Evolutionary conservation across 2,797 vertebrate genomes (phyloP).

Genomic region (Sebastes kiyomatsui): DNA sequence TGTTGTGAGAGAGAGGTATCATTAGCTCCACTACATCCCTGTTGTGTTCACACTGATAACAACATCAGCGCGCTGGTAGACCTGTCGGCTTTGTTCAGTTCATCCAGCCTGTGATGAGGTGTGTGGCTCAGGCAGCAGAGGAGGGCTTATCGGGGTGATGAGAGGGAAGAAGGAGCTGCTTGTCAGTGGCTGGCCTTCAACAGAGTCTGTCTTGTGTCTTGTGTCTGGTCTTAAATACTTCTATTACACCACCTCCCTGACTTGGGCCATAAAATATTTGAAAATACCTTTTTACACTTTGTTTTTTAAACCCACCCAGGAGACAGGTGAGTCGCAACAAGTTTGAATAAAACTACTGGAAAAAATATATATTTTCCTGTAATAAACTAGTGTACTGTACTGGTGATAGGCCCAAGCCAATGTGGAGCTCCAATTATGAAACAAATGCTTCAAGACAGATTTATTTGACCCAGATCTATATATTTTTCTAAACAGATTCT

Average conservation of each 20-base stretch:
- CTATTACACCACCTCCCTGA: not conserved
- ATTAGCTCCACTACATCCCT: constrained; percentile 39
- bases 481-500: not conserved
- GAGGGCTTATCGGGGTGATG: constrained; percentile 68
- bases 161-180: constrained; percentile 62
- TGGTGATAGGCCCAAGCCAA: not conserved
- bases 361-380: not conserved
- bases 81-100: constrained; percentile 51
- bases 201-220: constrained; percentile 54
- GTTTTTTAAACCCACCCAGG: not conserved
- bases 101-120: constrained; percentile 50
- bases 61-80: constrained; percentile 29
- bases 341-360: not conserved
- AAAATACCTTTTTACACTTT: not conserved
- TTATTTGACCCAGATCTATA: not conserved
- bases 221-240: constrained; percentile 1
- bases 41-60: constrained; percentile 69
- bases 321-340: not conserved
- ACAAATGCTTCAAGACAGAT: not conserved
- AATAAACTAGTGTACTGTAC: not conserved
- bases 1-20: constrained; percentile 11
- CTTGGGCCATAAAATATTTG: not conserved
- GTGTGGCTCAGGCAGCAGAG: constrained; percentile 31
- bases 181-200: constrained; percentile 60
- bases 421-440: not conserved